Evolutionary conservation across 2,888 invertebrate species (phyloP).

Genomic region (Rhorus exstirpatorius): DNA sequence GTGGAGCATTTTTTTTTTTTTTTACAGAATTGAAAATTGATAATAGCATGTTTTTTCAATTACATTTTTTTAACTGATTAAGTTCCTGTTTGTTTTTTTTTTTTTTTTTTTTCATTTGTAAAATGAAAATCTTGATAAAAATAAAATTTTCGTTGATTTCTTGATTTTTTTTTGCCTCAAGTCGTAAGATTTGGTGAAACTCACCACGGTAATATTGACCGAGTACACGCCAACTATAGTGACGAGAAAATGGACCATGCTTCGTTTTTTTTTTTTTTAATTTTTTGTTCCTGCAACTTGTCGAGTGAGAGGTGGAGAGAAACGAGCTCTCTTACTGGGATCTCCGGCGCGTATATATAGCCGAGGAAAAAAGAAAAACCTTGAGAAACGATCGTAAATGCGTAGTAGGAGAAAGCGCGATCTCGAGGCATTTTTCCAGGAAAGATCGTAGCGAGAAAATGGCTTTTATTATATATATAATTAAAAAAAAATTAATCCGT

Average conservation of each 20-base stretch:
- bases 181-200: slow-evolving; percentile 15
- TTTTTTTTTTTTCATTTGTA: no score
- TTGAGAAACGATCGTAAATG: slow-evolving; percentile 80
- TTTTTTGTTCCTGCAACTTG: slow-evolving; percentile 1
- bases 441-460: slow-evolving; percentile 66
- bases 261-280: slow-evolving; percentile 24
- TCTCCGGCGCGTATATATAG: not conserved
- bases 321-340: slow-evolving; percentile 9
- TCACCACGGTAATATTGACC: slow-evolving; percentile 19
- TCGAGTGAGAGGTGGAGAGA: slow-evolving; percentile 31
- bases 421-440: slow-evolving; percentile 79
- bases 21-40: no score
- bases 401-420: slow-evolving; percentile 80
- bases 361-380: slow-evolving; percentile 72
- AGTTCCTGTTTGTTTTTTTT: no score
- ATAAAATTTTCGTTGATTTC: not conserved
- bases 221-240: not conserved
- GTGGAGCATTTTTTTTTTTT: no score
- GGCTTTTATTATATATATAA: not conserved
- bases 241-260: slow-evolving; percentile 44
- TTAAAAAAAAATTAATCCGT: no score
- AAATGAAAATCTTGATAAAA: no score
- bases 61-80: no score
- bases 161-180: not conserved
- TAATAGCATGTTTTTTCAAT: no score